phyloP scores from a whole-genome alignment of 2,797 vertebrate genomes.

The Anomalospiza imberbis region DNA sequence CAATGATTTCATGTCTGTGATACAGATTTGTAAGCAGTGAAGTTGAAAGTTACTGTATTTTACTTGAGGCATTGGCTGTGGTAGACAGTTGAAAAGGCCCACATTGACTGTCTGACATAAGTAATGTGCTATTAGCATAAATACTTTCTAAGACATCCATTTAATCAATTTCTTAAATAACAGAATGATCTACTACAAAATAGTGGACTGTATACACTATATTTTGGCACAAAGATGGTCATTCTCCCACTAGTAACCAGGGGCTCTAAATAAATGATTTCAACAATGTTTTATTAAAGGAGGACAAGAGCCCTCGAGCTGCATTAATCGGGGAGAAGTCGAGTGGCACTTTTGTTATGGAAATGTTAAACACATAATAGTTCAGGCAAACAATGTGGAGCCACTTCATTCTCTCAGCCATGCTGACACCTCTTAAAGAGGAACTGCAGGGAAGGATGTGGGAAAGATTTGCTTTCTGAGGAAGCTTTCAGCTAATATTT shows the following conservation, averaged over 20 bases:
- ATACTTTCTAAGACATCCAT: constrained; percentile 76
- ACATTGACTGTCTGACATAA: constrained; percentile 68
- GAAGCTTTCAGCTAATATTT: constrained; percentile 79
- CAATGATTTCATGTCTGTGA: neutral
- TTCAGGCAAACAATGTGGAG: constrained; percentile 92
- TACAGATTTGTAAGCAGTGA: neutral
- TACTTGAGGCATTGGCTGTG: constrained; percentile 46
- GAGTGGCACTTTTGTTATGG: constrained; percentile 99
- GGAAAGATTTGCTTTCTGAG: constrained; percentile 92
- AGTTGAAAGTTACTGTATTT: constrained; percentile 68
- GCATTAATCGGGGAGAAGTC: constrained; percentile 98
- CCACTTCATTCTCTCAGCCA: constrained; percentile 98
- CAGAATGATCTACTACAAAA: constrained; percentile 85
- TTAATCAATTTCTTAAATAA: constrained; percentile 81
- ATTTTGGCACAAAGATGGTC: constrained; percentile 83
- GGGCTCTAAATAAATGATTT: constrained; percentile 92
- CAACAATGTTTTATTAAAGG: constrained; percentile 97
- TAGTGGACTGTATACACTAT: constrained; percentile 85
- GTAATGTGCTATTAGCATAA: constrained; percentile 75
- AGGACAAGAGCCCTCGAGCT: constrained; percentile 90
- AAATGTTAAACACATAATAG: constrained; percentile 99
- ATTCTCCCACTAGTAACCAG: constrained; percentile 86
- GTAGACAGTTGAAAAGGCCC: constrained; percentile 71
- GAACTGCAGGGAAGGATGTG: constrained; percentile 98
- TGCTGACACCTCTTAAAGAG: constrained; percentile 97